Evolutionary conservation across 2,888 invertebrate species (phyloP).

Genomic region (Monochamus alternatus): DNA sequence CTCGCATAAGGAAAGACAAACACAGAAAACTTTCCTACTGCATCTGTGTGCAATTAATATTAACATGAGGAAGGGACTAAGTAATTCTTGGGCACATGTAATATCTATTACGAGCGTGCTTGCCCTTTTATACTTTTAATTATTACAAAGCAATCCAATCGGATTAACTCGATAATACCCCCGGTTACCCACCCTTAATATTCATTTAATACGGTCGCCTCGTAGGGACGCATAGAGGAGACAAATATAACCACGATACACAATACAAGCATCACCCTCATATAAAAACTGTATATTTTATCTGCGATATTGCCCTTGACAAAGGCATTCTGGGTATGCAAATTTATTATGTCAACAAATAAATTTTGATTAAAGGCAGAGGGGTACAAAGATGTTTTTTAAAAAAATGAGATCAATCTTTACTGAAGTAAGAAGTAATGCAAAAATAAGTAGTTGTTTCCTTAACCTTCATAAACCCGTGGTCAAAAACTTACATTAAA

Average conservation of each 20-base stretch:
- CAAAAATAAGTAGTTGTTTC: too few species aligned
- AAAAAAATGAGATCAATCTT: too few species aligned
- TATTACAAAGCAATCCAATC: constrained; percentile 47
- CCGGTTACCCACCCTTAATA: constrained; percentile 40
- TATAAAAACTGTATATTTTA: constrained; percentile 33
- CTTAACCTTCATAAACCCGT: too few species aligned
- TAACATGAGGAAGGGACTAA: not conserved
- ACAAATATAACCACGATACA: constrained; percentile 20
- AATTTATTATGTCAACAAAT: constrained; percentile 21
- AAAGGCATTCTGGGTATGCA: constrained; percentile 20
- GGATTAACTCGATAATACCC: constrained; percentile 47
- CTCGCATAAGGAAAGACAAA: too few species aligned
- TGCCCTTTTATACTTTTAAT: constrained; percentile 41
- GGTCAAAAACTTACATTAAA: too few species aligned
- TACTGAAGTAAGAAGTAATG: too few species aligned
- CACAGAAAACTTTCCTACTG: too few species aligned
- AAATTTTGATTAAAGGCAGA: not conserved
- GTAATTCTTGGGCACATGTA: not conserved
- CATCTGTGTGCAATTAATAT: constrained; percentile 4
- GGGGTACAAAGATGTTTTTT: not conserved
- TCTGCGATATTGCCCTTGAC: constrained; percentile 13
- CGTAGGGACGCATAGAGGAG: constrained; percentile 25
- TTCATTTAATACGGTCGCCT: constrained; percentile 40
- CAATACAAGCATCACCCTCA: constrained; percentile 16
- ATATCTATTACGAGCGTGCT: constrained; percentile 32